Base-by-base conservation (phyloP, 2,113 vertebrate species). In the Tragelaphus imberbis region DNA sequence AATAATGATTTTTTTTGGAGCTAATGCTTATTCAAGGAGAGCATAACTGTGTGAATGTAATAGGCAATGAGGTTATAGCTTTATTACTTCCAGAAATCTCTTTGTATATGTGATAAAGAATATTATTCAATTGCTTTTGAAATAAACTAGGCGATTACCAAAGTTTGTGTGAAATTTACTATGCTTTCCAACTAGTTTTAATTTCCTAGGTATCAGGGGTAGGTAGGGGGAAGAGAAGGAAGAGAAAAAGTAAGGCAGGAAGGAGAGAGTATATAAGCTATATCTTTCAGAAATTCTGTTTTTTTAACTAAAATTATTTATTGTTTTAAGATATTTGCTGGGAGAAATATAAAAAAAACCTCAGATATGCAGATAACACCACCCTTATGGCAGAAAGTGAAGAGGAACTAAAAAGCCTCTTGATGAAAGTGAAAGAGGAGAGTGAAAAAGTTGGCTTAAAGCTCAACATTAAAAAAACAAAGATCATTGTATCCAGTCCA, bases 1-100 rank as follows among this genome's bases (percentile, higher is more conserved):
- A 75, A 75, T 86, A 95, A 84, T 84, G 33, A 88, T 55, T 96
- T 80, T 94, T 93, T 44, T 94, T 75, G 27, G 55, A 51, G 12
- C 53, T 84, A 93, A 90, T 68, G 28, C 44, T 63, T 80, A 94
- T 97, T 84, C 56, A 95, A 89, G 40, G 55, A 94, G 13, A 96
- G 14, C 27, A 30, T 40, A 81, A 63, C 61, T 58, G 61, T 63
- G 59, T n/a, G 27, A 51, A 77, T 63, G 28, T n/a, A 91, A 82
- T 49, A 33, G 51, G 23, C 30, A 95, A 63, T 58, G 19, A 94
- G 40, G 16, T 79, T 92, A 77, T 17, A 85, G 17, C 59, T 90
- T 95, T 92, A 58, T 28, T 19, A 96, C 28, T 95, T 97, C 40
- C 44, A 77, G 53, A 30, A 96, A 77, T 91, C 23, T n/a, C 65